Base-by-base conservation (phyloP, 2,113 vertebrate genomes). In the Corythoichthys intestinalis region DNA sequence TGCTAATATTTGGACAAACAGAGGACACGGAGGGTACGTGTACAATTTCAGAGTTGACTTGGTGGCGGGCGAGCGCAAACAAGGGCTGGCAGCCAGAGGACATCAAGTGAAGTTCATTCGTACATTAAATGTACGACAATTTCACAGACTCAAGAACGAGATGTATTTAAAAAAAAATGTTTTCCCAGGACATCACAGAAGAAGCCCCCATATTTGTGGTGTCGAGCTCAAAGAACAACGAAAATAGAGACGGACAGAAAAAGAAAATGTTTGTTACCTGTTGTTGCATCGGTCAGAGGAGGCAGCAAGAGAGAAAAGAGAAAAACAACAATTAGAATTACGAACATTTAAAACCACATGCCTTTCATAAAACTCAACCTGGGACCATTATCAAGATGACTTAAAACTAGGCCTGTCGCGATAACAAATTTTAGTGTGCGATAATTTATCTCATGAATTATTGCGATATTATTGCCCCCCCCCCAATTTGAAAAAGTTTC, bases 231-330 rank as follows among this genome's bases (percentile, higher is more conserved):
- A 7, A 56, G 20, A 56, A 34, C 9, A 12, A 28, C 10, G 9
- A 61, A 1, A 10, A 6, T 14, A 61, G 37, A 41, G 2, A n/a
- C 1, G 38, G 8, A 41, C 38, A 11, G 39, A 44, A 44, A 20
- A 46, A 11, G 2, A 61, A 44, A 56, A 54, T 28, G 52, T 20
- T 65, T n/a, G 37, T 86, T 88, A 90, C 87, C 89, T 90, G 83
- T 84, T 83, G 7, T 52, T 61, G 60, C 72, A 67, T 38, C 66
- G 38, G 49, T 7, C 38, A 39, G 41, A 5, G 10, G 58, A 65
- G 20, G 41, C 38, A 50, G 38, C 57, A 17, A 71, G 49, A 66
- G 66, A 73, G 20, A 71, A 37, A 61, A 66, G 20, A 71, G 6
- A 20, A 37, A 20, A 62, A 82, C 60, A 14, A 69, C 2, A 56